These are phyloP conservation scores for Drosophila neotestacea DNA, from an alignment of 2,888 invertebrate genomes.

Conservation along the genomic window DNA sequence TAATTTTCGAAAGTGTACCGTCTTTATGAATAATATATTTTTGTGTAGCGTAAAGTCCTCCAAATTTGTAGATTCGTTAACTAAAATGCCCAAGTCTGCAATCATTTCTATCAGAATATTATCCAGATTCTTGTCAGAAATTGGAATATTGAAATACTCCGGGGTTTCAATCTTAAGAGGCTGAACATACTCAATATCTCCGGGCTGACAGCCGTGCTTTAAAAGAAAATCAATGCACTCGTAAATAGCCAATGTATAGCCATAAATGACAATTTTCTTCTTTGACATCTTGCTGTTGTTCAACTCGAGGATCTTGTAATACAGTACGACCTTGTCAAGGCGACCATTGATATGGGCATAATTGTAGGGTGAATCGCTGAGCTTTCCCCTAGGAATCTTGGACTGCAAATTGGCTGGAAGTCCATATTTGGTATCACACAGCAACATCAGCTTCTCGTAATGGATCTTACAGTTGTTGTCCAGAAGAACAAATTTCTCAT, in stretches of 20 bases:
- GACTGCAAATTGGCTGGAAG: slow-evolving; percentile 18
- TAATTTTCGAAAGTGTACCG: slow-evolving; percentile 51
- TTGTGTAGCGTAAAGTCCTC: slow-evolving; percentile 26
- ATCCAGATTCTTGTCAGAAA: slow-evolving; percentile 62
- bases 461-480: slow-evolving; percentile 62
- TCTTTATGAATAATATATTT: slow-evolving; percentile 41
- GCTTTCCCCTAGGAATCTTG: neutral
- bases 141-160: slow-evolving; percentile 55
- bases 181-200: slow-evolving; percentile 61
- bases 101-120: slow-evolving; percentile 63
- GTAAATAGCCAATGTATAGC: slow-evolving; percentile 60
- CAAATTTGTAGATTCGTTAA: slow-evolving; percentile 48
- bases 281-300: neutral
- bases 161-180: slow-evolving; percentile 22
- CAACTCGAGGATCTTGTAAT: slow-evolving; percentile 69
- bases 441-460: slow-evolving; percentile 73
- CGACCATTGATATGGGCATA: slow-evolving; percentile 74
- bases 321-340: slow-evolving; percentile 77
- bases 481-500: slow-evolving; percentile 50
- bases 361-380: slow-evolving; percentile 59
- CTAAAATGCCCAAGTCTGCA: slow-evolving; percentile 62
- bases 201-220: slow-evolving; percentile 54
- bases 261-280: slow-evolving; percentile 70
- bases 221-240: slow-evolving; percentile 78
- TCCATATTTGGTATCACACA: slow-evolving; percentile 58